Base-by-base conservation (phyloP, 2,888 invertebrate genomes). In the Hypomecis punctinalis region DNA sequence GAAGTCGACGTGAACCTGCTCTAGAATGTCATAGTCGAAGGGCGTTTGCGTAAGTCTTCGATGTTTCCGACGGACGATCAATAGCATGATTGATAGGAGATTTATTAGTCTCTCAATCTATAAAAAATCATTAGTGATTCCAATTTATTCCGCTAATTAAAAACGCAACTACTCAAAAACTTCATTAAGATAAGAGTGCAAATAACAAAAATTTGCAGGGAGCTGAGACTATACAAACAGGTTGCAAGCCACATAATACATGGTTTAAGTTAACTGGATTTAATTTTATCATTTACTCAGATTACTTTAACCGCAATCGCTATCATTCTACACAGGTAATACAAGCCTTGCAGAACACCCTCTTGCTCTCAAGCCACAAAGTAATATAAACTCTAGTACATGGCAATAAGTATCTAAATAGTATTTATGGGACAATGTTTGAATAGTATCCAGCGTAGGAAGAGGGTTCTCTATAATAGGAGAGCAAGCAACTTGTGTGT, bases 241-340 rank as follows among this genome's bases (percentile, higher is more conserved):
- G 76, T 76, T 75, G 68, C 67, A 71, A 80, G 72, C 77, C 76
- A 74, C 73, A 60, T 68, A 67, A 72, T 64, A 55, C 56, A 62
- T 69, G 70, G 66, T 61, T 68, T 75, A 72, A 69, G 68, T 74
- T 77, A 78, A 77, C 75, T 67, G 72, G 81, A 81, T 81, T 80
- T 82, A 81, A 82, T 82, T 84, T 84, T 81, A 82, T 77, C 74
- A 78, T 81, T 83, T 79, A 82, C 84, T 85, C 80, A 60, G 74
- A 79, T 85, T 86, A 85, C 85, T 76, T 58, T 45, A 83, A 86
- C 84, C 85, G 75, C 84, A 85, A 80, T 78, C 71, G 72, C 78
- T 76, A 80, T 77, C 75, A 72, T 76, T 77, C 75, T 77, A 74
- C 74, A 70, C 74, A 77, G 68, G 80, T 82, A 82, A 83, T 76